Evolutionary conservation across 2,888 invertebrate species (phyloP).

Genomic region (Polydesmus complanatus): DNA sequence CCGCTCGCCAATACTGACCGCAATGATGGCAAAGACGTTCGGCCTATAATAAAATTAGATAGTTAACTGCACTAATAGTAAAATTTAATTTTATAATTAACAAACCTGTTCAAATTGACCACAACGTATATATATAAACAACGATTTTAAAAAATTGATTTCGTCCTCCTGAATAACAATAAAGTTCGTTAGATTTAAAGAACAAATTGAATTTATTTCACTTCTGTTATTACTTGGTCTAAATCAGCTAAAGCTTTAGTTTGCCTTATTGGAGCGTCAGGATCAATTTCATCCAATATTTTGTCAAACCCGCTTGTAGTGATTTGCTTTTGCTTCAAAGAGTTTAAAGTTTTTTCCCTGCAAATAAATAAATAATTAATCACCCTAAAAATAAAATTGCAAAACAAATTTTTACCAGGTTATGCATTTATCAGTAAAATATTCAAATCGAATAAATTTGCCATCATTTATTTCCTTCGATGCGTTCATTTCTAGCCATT

Average conservation of each 20-base stretch:
- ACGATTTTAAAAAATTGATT: conserved; percentile 27
- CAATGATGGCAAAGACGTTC: conserved; percentile 66
- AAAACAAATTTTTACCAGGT: conserved; percentile 44
- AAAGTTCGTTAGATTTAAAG: background rate
- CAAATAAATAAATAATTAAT: background rate
- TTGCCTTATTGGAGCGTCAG: conserved; percentile 73
- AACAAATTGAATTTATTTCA: background rate
- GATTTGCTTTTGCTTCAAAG: conserved; percentile 32
- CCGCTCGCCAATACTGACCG: conserved; percentile 85
- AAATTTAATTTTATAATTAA: conserved; percentile 3
- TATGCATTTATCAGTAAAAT: conserved; percentile 66
- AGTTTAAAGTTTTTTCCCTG: conserved; percentile 66
- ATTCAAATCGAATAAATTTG: conserved; percentile 41
- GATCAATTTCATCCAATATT: conserved; percentile 60
- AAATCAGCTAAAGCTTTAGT: conserved; percentile 65
- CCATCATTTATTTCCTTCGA: conserved; percentile 38
- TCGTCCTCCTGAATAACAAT: conserved; percentile 28
- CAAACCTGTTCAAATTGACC: conserved; percentile 2
- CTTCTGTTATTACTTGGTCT: conserved; percentile 50
- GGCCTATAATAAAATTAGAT: conserved; percentile 38
- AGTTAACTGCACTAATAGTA: background rate
- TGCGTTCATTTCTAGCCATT: conserved; percentile 81
- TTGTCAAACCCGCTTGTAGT: conserved; percentile 37
- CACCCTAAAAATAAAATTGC: conserved; percentile 17
- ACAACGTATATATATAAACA: conserved; percentile 27